A percentile compares a stretch with the other conserved stretches of the same genome.
Evolutionary conservation across 1,140 invertebrate species (phyloP).

Genomic region (Pemphigus obesinymphae): DNA sequence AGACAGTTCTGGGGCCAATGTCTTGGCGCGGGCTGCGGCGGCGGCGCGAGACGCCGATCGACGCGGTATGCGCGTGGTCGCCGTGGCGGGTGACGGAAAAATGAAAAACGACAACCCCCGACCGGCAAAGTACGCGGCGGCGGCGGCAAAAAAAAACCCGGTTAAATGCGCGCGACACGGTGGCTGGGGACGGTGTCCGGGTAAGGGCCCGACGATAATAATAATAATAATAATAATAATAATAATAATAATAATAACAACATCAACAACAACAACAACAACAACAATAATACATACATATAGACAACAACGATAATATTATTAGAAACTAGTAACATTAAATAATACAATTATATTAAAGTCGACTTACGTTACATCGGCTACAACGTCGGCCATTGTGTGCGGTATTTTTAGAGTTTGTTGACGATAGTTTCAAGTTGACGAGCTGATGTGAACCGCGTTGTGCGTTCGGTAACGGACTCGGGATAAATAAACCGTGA

Average conservation of each 20-base stretch:
- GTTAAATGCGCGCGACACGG: background rate
- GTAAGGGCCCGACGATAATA: background rate
- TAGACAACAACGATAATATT: background rate
- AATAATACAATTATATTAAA: background rate
- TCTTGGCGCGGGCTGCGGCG: background rate
- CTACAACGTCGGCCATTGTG: constrained; percentile 38
- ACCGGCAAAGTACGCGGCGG: too few species aligned
- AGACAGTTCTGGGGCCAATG: background rate
- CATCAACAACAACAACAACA: background rate
- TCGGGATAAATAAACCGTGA: constrained; percentile 16
- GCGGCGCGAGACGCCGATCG: background rate
- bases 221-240: background rate
- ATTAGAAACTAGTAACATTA: background rate
- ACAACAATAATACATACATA: background rate
- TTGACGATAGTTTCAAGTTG: background rate
- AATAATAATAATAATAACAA: background rate
- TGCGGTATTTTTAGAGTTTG: background rate
- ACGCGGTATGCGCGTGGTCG: background rate
- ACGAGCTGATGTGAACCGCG: background rate
- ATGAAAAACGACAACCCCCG: background rate
- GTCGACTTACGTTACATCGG: constrained; percentile 21
- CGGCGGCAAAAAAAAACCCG: background rate
- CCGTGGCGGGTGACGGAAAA: background rate
- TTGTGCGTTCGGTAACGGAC: background rate
- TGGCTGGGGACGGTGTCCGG: too few species aligned